Conservation (phyloP, 92 coral and sea anemone genomes). For the Umimayanthus kanabou region DNA sequence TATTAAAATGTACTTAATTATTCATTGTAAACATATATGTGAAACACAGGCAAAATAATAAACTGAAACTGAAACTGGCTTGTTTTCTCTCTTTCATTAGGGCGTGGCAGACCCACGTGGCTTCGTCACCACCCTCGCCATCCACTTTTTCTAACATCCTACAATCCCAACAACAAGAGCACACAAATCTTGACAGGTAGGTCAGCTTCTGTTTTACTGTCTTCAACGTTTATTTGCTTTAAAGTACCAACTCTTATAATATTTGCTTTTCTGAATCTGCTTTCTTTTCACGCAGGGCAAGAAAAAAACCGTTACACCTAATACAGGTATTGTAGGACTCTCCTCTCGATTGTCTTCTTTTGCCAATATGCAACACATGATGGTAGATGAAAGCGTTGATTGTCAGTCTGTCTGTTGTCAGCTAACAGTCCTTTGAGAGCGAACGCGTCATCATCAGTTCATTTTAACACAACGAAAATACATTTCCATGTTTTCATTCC, state of each 20-base stretch:
- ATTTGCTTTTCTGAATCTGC: neutral
- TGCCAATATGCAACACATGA: neutral
- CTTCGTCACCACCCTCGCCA: constrained; percentile 77
- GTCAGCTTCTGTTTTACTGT: neutral
- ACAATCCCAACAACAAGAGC: constrained; percentile 82
- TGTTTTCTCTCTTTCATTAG: constrained; percentile 22
- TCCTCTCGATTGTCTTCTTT: neutral
- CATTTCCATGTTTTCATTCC: no score
- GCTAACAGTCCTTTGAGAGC: no score
- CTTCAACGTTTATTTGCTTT: neutral
- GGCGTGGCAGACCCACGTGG: constrained; percentile 76
- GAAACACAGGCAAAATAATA: no score
- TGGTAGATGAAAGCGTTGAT: neutral
- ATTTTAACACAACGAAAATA: no score
- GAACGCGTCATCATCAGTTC: no score
- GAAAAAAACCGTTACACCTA: constrained; percentile 76
- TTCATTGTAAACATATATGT: no score
- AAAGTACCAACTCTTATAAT: no score
- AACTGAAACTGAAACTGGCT: no score
- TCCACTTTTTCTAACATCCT: constrained; percentile 80
- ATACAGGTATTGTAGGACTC: constrained; percentile 68
- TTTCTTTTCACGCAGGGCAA: constrained; percentile 49
- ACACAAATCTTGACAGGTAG: constrained; percentile 72
- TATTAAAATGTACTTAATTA: no score
- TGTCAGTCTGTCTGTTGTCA: no score